Evolutionary conservation across 2,888 invertebrate species (phyloP), one percentile per base, ranked within the genome.

Genomic region (Plemyria rubiginata): DNA sequence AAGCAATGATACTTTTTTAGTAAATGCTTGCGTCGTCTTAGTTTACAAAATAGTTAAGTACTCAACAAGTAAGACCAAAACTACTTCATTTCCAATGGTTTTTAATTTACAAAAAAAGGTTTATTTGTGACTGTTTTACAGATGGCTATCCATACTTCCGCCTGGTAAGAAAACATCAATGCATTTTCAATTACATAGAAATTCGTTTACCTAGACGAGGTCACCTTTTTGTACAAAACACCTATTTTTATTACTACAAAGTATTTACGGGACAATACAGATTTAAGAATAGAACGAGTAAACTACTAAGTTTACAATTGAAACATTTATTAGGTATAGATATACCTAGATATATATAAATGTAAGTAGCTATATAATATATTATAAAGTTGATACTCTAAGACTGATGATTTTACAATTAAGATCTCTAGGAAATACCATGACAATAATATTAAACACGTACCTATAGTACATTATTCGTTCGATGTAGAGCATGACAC

Each of bases 161-260:
- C 81, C 81, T 79, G 79, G 69, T 72, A 76, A 74, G 74, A 72
- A 75, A 77, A 67, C 63, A 54, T 60, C 43, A 56, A 58, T 65
- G 66, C 60, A 64, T 49, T 54, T 80, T 77, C 76, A 70, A 73
- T 83, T 82, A 85, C 77, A 82, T 83, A 90, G 87, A 92, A 92
- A 92, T 93, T 93, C 92, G 92, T 91, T 88, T 77, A 85, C 88
- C 92, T 92, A 92, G 92, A 92, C 85, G 92, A 92, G 92, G 92
- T 88, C 85, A 85, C 86, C 86, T 82, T 82, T 85, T 90, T 91
- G 87, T 91, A 92, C 89, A 90, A 91, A 90, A 87, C 86, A 85
- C 82, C 88, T 88, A 85, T 79, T 77, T 81, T 82, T 85, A 83
- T 82, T 74, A 80, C 85, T 86, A 84, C 81, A 81, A 60, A 62